A percentile compares a stretch with the other conserved stretches of the same genome.
phyloP scores from a whole-genome alignment of 2,888 invertebrate genomes.

The Melieria picta region DNA sequence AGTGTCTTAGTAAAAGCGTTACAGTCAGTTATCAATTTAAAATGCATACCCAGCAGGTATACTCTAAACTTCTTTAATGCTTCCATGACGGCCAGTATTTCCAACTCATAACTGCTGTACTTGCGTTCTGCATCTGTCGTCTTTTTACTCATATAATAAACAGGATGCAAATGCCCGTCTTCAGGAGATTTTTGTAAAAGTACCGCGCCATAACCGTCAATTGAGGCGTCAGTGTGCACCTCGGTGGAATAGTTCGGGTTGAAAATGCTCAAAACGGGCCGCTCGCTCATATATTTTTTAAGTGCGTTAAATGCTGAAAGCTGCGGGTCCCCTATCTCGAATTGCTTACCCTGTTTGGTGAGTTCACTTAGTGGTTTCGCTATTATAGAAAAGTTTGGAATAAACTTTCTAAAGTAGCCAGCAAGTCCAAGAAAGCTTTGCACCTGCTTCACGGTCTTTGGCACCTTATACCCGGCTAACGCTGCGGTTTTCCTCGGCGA shows the following conservation, averaged over 20 bases:
- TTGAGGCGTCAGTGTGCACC: conserved; percentile 31
- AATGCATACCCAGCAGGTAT: conserved; percentile 44
- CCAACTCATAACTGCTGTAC: conserved; percentile 22
- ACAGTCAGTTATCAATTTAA: conserved; percentile 30
- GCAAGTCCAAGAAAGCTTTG: conserved; percentile 11
- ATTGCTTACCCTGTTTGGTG: conserved; percentile 15
- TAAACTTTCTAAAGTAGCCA: conserved; percentile 1
- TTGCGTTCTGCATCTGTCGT: conserved; percentile 15
- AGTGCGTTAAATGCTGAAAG: conserved; percentile 14
- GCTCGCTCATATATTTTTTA: conserved; percentile 18
- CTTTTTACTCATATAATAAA: conserved; percentile 26
- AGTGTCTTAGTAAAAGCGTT: conserved; percentile 32
- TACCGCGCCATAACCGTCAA: conserved; percentile 34
- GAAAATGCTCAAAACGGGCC: conserved; percentile 22
- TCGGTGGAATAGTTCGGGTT: conserved; percentile 30
- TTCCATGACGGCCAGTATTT: conserved; percentile 27
- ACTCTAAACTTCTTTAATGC: conserved; percentile 48
- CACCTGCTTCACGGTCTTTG: conserved; percentile 25
- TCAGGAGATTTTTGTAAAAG: conserved; percentile 22
- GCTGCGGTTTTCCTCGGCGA: conserved; percentile 44
- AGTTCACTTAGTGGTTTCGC: conserved; percentile 14
- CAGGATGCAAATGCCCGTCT: conserved; percentile 13
- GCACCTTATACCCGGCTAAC: conserved; percentile 46
- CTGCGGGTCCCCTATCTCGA: conserved; percentile 5
- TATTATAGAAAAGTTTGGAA: conserved; percentile 7